These are phyloP conservation scores for Urocyon cinereoargenteus DNA, from an alignment of 2,797 vertebrate species.

Conservation along the genomic window DNA sequence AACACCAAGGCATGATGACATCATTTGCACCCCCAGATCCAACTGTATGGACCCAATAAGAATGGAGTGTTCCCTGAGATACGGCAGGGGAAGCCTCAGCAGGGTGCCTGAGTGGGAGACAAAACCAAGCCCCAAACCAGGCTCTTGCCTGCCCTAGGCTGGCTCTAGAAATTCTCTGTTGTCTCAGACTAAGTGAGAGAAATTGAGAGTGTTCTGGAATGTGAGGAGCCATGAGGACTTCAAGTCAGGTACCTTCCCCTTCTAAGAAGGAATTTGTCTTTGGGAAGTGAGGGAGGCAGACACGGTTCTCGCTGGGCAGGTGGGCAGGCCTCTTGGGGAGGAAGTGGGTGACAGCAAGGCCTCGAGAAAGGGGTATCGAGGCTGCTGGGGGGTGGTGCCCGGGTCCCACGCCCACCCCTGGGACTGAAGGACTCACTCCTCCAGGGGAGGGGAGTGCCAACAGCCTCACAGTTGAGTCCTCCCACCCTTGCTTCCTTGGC, in stretches of 20 bases:
- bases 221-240: neutral
- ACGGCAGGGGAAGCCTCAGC: neutral
- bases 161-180: neutral
- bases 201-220: neutral
- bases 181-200: neutral
- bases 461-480: neutral
- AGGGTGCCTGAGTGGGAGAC: fast-evolving
- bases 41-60: neutral
- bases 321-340: neutral
- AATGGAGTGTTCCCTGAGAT: neutral
- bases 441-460: neutral
- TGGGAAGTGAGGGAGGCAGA: neutral
- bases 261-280: neutral
- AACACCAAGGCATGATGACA: fast-evolving
- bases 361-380: neutral
- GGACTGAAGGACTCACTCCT: neutral
- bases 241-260: neutral
- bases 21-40: neutral
- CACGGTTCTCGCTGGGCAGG: neutral
- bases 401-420: neutral
- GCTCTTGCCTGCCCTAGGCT: fast-evolving
- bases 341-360: neutral
- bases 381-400: neutral
- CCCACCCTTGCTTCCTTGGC: too few species aligned
- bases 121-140: too few species aligned